These are phyloP conservation scores for Pristionchus exspectatus DNA, from an alignment of 2,888 invertebrate genomes.

Conservation along the genomic window DNA sequence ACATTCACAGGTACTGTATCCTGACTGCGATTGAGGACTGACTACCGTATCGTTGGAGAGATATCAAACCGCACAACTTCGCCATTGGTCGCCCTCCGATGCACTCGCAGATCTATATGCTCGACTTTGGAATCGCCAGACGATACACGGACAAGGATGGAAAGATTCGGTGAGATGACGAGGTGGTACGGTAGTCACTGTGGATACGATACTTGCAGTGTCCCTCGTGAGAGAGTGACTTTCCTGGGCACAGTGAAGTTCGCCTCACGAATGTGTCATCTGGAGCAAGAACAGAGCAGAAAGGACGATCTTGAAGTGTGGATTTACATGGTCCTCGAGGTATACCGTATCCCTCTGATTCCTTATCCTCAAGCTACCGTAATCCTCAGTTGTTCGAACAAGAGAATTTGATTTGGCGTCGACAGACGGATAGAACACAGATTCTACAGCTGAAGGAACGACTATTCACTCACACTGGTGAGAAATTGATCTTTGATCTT, in stretches of 20 bases:
- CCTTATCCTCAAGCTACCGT: not conserved
- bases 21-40: not conserved
- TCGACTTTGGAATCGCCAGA: conserved; percentile 52
- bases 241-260: conserved; percentile 53
- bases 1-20: conserved; percentile 38
- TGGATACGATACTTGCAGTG: conserved; percentile 12
- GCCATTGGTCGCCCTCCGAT: conserved; percentile 40
- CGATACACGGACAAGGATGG: conserved; percentile 32
- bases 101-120: conserved; percentile 48
- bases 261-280: conserved; percentile 45
- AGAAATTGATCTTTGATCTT: not conserved
- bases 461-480: conserved; percentile 31
- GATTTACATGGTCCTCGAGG: conserved; percentile 52
- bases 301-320: conserved; percentile 51
- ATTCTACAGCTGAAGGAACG: conserved; percentile 25
- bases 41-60: conserved; percentile 26
- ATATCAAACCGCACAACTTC: conserved; percentile 55
- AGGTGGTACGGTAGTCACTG: not conserved
- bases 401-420: conserved; percentile 51
- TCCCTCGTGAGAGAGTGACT: conserved; percentile 43
- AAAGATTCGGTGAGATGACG: conserved; percentile 16
- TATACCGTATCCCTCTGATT: not conserved
- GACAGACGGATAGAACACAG: conserved; percentile 14
- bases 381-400: conserved; percentile 1
- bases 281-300: conserved; percentile 47